Evolutionary conservation across 2,113 vertebrate species (phyloP).

Genomic region (human): DNA sequence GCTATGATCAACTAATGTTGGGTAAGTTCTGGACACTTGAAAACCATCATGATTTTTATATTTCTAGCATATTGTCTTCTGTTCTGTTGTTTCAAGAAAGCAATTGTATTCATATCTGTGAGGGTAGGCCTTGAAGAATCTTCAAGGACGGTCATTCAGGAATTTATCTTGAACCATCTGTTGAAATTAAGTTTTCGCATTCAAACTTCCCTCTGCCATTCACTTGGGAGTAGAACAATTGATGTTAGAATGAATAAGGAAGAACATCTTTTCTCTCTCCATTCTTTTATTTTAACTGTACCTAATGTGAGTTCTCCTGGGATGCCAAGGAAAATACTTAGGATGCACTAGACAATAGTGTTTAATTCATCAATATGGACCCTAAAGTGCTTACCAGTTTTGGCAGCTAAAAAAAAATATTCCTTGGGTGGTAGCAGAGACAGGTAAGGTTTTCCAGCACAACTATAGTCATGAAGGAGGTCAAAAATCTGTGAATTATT

Average conservation of each 20-base stretch:
- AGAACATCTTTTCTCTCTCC: neutral
- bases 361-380: neutral
- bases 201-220: neutral
- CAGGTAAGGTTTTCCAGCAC: neutral
- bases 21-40: neutral
- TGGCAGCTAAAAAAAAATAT: constrained; percentile 1
- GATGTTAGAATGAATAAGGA: neutral
- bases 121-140: neutral
- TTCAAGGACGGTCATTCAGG: neutral
- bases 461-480: neutral
- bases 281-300: neutral
- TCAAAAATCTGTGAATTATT: neutral
- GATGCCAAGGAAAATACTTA: neutral
- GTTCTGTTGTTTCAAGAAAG: neutral
- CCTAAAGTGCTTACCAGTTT: neutral
- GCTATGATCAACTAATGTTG: neutral
- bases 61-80: neutral
- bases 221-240: constrained; percentile 14
- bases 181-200: constrained; percentile 40
- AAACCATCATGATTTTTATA: neutral
- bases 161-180: neutral
- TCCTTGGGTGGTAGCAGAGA: neutral
- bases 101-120: neutral
- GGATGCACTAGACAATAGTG: neutral
- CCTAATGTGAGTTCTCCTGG: neutral